A percentile compares a stretch with the other conserved stretches of the same genome.
These are phyloP conservation scores for Phylloscopus trochilus DNA, from an alignment of 2,113 vertebrate species.

Conservation along the genomic window DNA sequence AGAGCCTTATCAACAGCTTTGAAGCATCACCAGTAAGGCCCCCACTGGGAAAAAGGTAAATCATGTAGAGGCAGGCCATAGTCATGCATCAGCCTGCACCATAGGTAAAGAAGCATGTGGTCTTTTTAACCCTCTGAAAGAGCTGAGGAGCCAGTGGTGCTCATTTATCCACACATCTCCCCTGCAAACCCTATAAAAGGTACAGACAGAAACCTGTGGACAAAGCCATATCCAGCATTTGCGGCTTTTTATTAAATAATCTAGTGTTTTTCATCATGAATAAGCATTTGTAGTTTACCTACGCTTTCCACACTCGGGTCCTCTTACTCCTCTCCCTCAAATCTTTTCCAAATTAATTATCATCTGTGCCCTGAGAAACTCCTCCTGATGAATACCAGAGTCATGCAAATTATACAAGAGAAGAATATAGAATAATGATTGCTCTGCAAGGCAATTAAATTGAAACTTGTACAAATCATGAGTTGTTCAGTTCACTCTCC, in stretches of 20 bases:
- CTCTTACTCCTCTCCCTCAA: neutral
- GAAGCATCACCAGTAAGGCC: neutral
- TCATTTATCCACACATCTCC: neutral
- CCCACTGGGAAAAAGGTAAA: neutral
- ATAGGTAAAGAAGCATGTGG: neutral
- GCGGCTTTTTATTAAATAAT: neutral
- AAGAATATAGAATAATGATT: conserved; percentile 39
- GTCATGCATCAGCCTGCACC: neutral
- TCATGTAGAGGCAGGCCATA: neutral
- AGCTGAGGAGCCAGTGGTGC: fast-evolving
- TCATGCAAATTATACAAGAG: conserved; percentile 51
- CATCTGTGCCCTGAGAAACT: conserved; percentile 40
- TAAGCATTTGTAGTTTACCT: neutral
- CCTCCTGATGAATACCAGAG: conserved; percentile 40
- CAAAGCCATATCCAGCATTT: neutral
- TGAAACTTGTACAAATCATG: conserved; percentile 35
- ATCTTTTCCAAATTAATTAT: conserved; percentile 57
- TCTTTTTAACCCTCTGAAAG: neutral
- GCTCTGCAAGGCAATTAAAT: conserved; percentile 52
- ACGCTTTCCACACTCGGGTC: neutral
- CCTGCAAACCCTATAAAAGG: neutral
- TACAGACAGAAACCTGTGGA: neutral
- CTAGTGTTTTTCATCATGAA: fast-evolving
- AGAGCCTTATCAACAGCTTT: neutral
- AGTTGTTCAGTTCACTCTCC: conserved; percentile 38